Conservation (phyloP, 2,888 invertebrate genomes). For the Minunthozetes semirufus region DNA sequence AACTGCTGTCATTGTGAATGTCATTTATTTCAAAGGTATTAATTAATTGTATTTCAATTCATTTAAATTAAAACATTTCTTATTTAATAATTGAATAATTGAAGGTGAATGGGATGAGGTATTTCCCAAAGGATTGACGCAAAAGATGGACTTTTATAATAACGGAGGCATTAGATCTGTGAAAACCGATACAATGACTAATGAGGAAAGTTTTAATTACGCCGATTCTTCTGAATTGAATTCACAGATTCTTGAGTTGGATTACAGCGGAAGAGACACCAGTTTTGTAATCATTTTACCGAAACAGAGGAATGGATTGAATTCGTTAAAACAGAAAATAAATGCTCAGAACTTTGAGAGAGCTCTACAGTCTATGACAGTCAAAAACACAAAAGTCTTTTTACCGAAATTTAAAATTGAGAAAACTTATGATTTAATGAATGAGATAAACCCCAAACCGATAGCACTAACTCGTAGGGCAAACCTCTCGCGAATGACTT, state of each 20-base stretch:
- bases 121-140: background rate
- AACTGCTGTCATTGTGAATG: background rate
- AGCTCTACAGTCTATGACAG: background rate
- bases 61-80: background rate
- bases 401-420: background rate
- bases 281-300: constrained; percentile 16
- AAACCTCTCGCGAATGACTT: background rate
- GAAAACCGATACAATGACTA: background rate
- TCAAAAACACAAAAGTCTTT: background rate
- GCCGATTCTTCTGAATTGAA: background rate
- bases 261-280: background rate
- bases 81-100: background rate
- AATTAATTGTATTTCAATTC: background rate
- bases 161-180: background rate
- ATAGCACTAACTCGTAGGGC: background rate
- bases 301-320: background rate
- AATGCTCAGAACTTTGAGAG: background rate
- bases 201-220: background rate
- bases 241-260: background rate
- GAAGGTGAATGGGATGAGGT: background rate
- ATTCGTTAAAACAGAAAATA: background rate
- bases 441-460: background rate
- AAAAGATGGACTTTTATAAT: background rate
- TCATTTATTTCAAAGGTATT: background rate
- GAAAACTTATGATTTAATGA: background rate